Conservation (phyloP, 2,797 vertebrate genomes). For the Cryptoprocta ferox region DNA sequence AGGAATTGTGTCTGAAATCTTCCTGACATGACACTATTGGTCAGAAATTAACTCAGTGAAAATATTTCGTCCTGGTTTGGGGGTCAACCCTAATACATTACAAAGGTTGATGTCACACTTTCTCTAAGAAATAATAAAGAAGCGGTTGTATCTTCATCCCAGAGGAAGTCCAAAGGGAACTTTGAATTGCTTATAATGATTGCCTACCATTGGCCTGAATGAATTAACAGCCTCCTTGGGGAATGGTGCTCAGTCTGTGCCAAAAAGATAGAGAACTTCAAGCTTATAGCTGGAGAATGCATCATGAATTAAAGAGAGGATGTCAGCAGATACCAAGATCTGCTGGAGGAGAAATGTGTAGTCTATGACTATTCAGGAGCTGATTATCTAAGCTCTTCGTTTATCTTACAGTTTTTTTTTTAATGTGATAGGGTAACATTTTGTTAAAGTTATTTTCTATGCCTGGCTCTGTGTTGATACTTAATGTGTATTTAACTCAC, state of each 20-base stretch:
- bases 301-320: conserved; percentile 33
- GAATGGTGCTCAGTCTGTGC: conserved; percentile 1
- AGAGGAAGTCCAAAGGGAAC: conserved; percentile 52
- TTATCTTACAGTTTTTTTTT: neutral
- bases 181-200: conserved; percentile 65
- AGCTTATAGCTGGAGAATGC: neutral
- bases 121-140: conserved; percentile 60
- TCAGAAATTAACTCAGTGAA: conserved; percentile 39
- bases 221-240: conserved; percentile 31
- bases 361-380: neutral
- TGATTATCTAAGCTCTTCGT: conserved; percentile 15
- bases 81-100: neutral
- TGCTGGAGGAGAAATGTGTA: neutral
- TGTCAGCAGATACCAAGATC: conserved; percentile 35
- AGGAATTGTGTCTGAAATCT: neutral
- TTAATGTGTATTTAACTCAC: neutral
- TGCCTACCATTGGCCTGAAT: conserved; percentile 65
- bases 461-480: neutral
- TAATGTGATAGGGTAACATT: neutral
- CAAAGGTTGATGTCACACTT: conserved; percentile 54
- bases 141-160: neutral
- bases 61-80: conserved; percentile 7
- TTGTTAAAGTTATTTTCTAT: conserved; percentile 22
- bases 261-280: conserved; percentile 67
- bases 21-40: neutral